Evolutionary conservation across 1,140 invertebrate species (phyloP), one percentile per base, ranked within the genome.

Genomic region (Tigriopus japonicus): DNA sequence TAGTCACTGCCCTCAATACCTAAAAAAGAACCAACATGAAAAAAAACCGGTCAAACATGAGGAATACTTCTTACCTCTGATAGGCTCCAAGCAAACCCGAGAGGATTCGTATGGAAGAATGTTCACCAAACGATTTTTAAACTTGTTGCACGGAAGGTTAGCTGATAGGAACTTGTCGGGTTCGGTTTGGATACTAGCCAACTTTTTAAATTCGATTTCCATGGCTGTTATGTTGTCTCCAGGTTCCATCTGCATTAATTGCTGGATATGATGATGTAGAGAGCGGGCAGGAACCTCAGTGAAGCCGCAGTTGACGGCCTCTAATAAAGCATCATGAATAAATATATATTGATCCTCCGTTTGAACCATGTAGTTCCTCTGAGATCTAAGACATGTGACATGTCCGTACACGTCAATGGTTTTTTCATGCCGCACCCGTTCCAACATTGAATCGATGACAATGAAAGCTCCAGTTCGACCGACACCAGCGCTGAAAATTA

Each of bases 361-460:
- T 73, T 73, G 74, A 28, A 81, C 80, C 90, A 95, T 96, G 70
- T 95, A 96, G 70, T 94, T 94, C 56, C 96, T 80, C 71, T 99
- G 96, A 12, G 93, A 88, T 60, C 96, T 79, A 19, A 99, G 75
- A 69, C 90, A 94, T 2, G 93, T 98, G 5, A 98, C 94, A 74
- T 97, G 93, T 5, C 94, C 95, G 69, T 98, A 98, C 62, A 99
- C 96, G 70, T 99, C 95, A 7, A 98, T 86, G 58, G 89, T 93
- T 69, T 92, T 93, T 69, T 98, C 94, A 70, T 96, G 86, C 64
- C 85, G 81, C 68, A 95, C 86, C 45, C 91, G 75, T 67, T 96
- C 91, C 58, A 98, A 74, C 86, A 96, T 96, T 0, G 90, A 89
- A 70, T 98, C 95, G 63, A 98, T 94, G 0, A 96, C 92, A 64